Conservation (phyloP, 2,888 invertebrate genomes). For the Aphidoletes aphidimyza region DNA sequence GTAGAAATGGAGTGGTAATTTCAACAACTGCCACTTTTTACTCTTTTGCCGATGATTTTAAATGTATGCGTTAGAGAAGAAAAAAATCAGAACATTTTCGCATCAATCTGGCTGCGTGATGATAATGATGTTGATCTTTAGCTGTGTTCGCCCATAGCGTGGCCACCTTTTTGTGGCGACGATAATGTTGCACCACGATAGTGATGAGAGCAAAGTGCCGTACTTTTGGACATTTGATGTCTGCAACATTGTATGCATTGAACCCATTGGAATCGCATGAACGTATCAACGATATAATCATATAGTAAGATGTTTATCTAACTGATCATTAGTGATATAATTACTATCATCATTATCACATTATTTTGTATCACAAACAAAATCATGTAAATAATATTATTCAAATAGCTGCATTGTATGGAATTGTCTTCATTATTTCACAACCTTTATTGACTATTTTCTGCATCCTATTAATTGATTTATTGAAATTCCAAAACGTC, state of each 20-base stretch:
- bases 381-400: not conserved
- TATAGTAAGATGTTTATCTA: not conserved
- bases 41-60: not conserved
- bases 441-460: not conserved
- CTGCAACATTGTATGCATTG: too few species aligned
- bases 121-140: slow-evolving; percentile 43
- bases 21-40: slow-evolving; percentile 41
- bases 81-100: slow-evolving; percentile 5
- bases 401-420: not conserved
- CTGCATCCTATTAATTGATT: not conserved
- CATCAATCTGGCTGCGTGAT: slow-evolving; percentile 39
- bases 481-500: slow-evolving; percentile 10
- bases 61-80: too few species aligned
- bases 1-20: slow-evolving; percentile 30
- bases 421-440: not conserved
- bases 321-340: not conserved
- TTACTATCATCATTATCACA: slow-evolving; percentile 29
- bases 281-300: not conserved
- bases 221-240: not conserved
- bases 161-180: not conserved
- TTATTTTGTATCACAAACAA: not conserved
- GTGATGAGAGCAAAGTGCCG: not conserved
- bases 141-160: not conserved
- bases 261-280: not conserved
- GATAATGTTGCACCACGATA: not conserved